Base-by-base conservation (phyloP, 2,113 vertebrate species). In the Plotosus lineatus region DNA sequence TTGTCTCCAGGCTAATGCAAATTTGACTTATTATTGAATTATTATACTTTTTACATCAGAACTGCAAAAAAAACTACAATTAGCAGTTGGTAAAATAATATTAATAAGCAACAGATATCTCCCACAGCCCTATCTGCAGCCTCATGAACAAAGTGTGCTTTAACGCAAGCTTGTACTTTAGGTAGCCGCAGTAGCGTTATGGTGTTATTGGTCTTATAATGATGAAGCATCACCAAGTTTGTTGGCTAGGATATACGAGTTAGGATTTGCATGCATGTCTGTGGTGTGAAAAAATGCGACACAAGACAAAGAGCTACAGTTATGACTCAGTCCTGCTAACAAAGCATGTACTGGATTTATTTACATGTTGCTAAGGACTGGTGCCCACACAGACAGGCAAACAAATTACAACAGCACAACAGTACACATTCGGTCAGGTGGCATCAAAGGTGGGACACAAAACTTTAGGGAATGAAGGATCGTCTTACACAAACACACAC, bases 291-390 rank as follows among this genome's bases (percentile, higher is more conserved):
- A 26, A 50, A 28, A 31, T 15, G 46, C 50, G 36, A 80, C 31
- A 75, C 19, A 44, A 69, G 4, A 82, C 80, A 82, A 69, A 69
- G 66, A 28, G 28, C 26, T 42, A 72, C 28, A 58, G 56, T 72
- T 40, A 68, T 23, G 3, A 33, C 28, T 44, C 2, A 8, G 40
- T 23, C n/a, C 33, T 31, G 51, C 51, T 58, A 72, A 38, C 51
- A 55, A 8, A 42, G 26, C n/a, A 17, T 31, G 11, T 53, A 8
- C 58, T 81, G 48, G 21, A 66, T 33, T 65, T 76, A 82, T 75
- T 75, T 68, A 68, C 46, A 82, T 73, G 78, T 73, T 60, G 53
- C 55, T 60, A 48, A 69, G 77, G 38, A 53, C 23, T 65, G 44
- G 50, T 56, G 44, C n/a, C 33, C 14, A 58, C 10, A 42, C 6